Evolutionary conservation across 2,888 invertebrate genomes (phyloP), one percentile per base, ranked within the genome.

Genomic region (Rhabditophanes sp.): DNA sequence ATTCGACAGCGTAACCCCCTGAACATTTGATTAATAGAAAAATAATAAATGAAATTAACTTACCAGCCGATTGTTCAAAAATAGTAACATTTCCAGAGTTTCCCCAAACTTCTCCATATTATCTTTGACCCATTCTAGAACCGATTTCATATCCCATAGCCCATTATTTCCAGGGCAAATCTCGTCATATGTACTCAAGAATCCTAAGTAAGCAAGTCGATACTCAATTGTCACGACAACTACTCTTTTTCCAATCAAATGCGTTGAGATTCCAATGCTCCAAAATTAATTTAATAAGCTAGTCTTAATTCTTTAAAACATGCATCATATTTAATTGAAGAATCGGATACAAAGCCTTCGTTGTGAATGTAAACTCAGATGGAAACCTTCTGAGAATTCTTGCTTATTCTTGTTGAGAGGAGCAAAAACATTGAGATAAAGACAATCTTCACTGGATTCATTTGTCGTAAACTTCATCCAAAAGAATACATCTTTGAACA

Each of bases 11-110:
- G 1, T 48, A 48, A 21, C 50, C 53, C 7, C n/a, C n/a, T n/a
- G n/a, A n/a, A n/a, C n/a, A n/a, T n/a, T n/a, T n/a, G n/a, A n/a
- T n/a, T n/a, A n/a, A n/a, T n/a, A n/a, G n/a, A n/a, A n/a, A n/a
- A n/a, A n/a, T n/a, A n/a, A n/a, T n/a, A n/a, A n/a, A n/a, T n/a
- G n/a, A n/a, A n/a, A n/a, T n/a, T n/a, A n/a, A n/a, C n/a, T n/a
- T n/a, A n/a, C 53, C 54, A 9, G 53, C 53, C 41, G 45, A 45
- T 25, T 54, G 51, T 1, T 53, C 54, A 37, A 57, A 60, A 12
- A 59, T 37, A 5, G 59, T 60, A 9, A 60, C 46, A 27, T 49
- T 49, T n/a, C 40, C 34, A 4, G 51, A 44, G 36, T 57, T 47
- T 3, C 60, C 60, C 57, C 54, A 29, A 57, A 60, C 4, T 37